A percentile compares a stretch with the other conserved stretches of the same genome.
Conservation (phyloP, 2,888 invertebrate genomes). For the Cataglyphis altisquamis region DNA sequence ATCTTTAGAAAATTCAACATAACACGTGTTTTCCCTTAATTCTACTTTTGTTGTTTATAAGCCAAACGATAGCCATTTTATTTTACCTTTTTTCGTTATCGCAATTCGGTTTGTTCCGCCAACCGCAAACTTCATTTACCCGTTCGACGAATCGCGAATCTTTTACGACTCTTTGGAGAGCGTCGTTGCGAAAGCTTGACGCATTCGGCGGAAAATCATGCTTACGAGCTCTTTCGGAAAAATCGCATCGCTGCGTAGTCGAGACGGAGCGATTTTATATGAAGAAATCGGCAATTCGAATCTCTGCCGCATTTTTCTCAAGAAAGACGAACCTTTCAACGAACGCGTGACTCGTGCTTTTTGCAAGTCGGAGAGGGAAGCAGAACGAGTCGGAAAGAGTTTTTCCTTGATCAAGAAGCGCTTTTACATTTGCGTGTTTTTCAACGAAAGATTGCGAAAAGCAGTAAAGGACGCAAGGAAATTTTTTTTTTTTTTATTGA, state of each 20-base stretch:
- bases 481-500: slow-evolving; percentile 27
- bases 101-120: slow-evolving; percentile 47
- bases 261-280: slow-evolving; percentile 38
- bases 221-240: slow-evolving; percentile 52
- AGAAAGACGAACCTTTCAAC: slow-evolving; percentile 31
- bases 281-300: slow-evolving; percentile 51
- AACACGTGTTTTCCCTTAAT: slow-evolving; percentile 15
- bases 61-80: not conserved
- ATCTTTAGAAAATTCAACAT: slow-evolving; percentile 3
- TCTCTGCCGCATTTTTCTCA: slow-evolving; percentile 42
- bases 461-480: slow-evolving; percentile 1
- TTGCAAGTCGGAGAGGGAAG: slow-evolving; percentile 5
- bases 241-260: slow-evolving; percentile 44
- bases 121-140: slow-evolving; percentile 62
- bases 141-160: slow-evolving; percentile 52
- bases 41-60: slow-evolving; percentile 14
- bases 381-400: not conserved
- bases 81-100: slow-evolving; percentile 8
- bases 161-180: slow-evolving; percentile 49
- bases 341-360: slow-evolving; percentile 39
- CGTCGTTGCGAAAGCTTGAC: slow-evolving; percentile 41
- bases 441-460: slow-evolving; percentile 21
- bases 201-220: slow-evolving; percentile 59
- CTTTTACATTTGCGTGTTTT: slow-evolving; percentile 32
- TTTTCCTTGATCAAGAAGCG: slow-evolving; percentile 41